Evolutionary conservation across 2,888 invertebrate genomes (phyloP), one percentile per base, ranked within the genome.

Genomic region (Rhyacophila evoluta): DNA sequence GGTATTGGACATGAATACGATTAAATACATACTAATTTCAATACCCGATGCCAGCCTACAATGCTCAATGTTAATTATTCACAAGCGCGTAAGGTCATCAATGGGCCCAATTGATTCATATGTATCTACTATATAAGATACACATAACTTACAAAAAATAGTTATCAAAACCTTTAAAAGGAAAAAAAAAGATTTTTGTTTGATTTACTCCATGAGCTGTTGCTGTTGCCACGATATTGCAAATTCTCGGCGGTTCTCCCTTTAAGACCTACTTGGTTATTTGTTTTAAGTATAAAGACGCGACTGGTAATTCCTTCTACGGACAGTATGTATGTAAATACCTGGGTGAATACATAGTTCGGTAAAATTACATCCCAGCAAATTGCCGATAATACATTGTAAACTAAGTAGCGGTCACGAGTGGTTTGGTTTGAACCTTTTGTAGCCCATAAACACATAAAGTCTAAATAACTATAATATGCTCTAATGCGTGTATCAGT

Each of bases 211-310:
- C n/a, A n/a, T n/a, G n/a, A n/a, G n/a, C n/a, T n/a, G n/a, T n/a
- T n/a, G 29, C 6, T 6, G 55, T 55, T 55, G 55, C 55, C 55
- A 55, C 19, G 55, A 55, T 15, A 55, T 55, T 55, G 55, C 10
- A 55, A 55, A 55, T 25, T 55, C 19, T 1, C 4, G 10, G 19
- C 19, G 15, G 15, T 2, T 55, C 55, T 25, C 25, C 55, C 25
- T 4, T 10, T 8, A 55, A 10, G 25, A 55, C 55, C 55, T 55
- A 55, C 55, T 55, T 55, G 25, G 55, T 55, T 55, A 55, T 55
- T 55, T 55, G 55, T 55, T 55, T 55, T 55, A 55, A 55, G 55
- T 55, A 55, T 15, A 55, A 55, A 55, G 55, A 55, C 55, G 55
- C 55, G 19, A 55, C 55, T 10, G 41, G 55, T 55, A 55, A 25